These are phyloP conservation scores for Patella ulyssiponensis DNA, from an alignment of 2,888 invertebrate genomes.

Conservation along the genomic window DNA sequence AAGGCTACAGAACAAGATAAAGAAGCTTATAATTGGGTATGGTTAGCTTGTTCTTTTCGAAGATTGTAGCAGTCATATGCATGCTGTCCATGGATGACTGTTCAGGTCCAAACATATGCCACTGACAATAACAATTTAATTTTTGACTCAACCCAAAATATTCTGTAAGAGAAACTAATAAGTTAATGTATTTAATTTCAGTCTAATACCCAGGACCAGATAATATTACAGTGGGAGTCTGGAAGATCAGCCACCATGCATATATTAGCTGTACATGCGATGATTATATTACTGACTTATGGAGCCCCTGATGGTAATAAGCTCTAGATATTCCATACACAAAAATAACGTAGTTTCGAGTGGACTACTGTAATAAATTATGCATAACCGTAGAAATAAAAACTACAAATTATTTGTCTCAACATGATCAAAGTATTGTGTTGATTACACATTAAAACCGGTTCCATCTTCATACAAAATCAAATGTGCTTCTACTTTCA, in stretches of 20 bases:
- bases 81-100: too few species aligned
- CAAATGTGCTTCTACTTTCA: too few species aligned
- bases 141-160: not conserved
- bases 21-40: constrained; percentile 73
- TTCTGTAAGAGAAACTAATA: too few species aligned
- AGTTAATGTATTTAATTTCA: constrained; percentile 73
- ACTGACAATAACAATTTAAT: not conserved
- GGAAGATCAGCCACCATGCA: constrained; percentile 84
- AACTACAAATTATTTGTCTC: too few species aligned
- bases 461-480: too few species aligned
- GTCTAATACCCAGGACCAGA: constrained; percentile 83
- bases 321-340: not conserved
- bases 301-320: constrained; percentile 69
- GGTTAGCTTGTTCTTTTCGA: not conserved
- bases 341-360: too few species aligned
- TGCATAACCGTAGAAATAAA: too few species aligned
- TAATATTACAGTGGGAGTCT: constrained; percentile 83
- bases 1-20: constrained; percentile 78
- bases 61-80: too few species aligned
- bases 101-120: not conserved
- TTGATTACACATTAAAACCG: too few species aligned
- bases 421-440: too few species aligned
- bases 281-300: constrained; percentile 84
- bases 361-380: too few species aligned
- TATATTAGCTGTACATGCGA: constrained; percentile 86